Conservation (phyloP, 2,113 vertebrate species). For the Herpetotheres cachinnans region DNA sequence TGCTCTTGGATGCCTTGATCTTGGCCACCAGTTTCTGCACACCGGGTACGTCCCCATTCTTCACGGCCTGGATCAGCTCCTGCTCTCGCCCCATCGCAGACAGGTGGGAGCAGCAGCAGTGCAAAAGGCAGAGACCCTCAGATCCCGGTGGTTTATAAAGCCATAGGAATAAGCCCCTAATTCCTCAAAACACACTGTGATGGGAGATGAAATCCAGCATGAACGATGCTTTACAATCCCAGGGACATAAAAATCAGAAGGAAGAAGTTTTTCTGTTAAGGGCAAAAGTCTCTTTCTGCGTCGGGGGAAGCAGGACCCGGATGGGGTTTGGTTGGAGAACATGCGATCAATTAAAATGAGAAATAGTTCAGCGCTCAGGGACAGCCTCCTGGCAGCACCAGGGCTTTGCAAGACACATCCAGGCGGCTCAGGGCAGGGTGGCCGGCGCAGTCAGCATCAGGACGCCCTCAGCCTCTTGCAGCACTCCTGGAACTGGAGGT, state of each 20-base stretch:
- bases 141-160: slow-evolving; percentile 17
- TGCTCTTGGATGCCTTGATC: slow-evolving; percentile 78
- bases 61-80: slow-evolving; percentile 79
- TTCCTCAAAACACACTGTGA: slow-evolving; percentile 2
- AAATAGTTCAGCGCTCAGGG: not conserved
- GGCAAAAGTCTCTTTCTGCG: not conserved
- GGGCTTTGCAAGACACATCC: not conserved
- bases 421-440: not conserved
- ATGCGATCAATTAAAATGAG: not conserved
- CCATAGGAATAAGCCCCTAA: slow-evolving; percentile 10
- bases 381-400: not conserved
- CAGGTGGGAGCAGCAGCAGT: not conserved
- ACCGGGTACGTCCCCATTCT: slow-evolving; percentile 74
- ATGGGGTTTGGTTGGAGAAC: not conserved
- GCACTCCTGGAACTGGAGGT: not conserved
- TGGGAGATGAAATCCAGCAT: not conserved
- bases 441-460: not conserved
- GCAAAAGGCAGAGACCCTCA: not conserved
- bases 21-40: slow-evolving; percentile 81
- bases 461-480: not conserved
- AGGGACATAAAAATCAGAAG: slow-evolving; percentile 36
- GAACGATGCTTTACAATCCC: slow-evolving; percentile 12
- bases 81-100: slow-evolving; percentile 78
- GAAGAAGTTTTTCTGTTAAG: not conserved
- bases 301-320: not conserved